Base-by-base conservation (phyloP, 1,140 invertebrate species). In the Neodiprion fabricii region DNA sequence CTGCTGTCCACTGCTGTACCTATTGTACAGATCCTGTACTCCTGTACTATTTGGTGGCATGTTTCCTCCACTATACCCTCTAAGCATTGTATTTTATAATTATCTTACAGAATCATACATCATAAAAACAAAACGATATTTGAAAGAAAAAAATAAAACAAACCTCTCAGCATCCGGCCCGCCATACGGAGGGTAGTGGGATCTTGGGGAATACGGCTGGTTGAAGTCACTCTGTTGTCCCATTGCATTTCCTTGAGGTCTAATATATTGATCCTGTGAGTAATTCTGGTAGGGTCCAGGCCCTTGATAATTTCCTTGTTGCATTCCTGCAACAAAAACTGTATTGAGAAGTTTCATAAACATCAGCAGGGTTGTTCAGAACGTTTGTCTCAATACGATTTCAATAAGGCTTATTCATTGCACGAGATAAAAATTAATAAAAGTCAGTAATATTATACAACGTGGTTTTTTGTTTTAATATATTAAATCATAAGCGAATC, bases 101-200 rank as follows among this genome's bases (percentile, higher is more conserved):
- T 61, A 61, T 9, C 68, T 67, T n/a, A 70, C 21, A 74, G 65
- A 14, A 50, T 40, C 21, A 61, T 66, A 12, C 14, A 9, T 17
- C 11, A n/a, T 14, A 53, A 23, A 1, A 48, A n/a, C 28, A 40
- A 40, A 40, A 40, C 28, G 28, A 61, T 12, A 70, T 7, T 71
- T 48, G n/a, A 21, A 49, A 61, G 7, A 67, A 69, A 75, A 71
- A 74, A 70, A 67, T 65, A 75, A 21, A 61, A 74, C 21, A 47
- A 72, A 93, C 92, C 92, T 92, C 76, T 92, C 92, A 49, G 90
- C 90, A 80, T 94, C 93, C 48, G 92, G 91, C 75, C 92, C 92
- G 28, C 28, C 28, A 82, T 95, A 96, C 77, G 93, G 92, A 80
- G 90, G 92, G 92, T 91, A 94, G 89, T 89, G 91, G 87, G 91